Conservation (phyloP, 1,140 invertebrate genomes). For the Drosophila leontia region DNA sequence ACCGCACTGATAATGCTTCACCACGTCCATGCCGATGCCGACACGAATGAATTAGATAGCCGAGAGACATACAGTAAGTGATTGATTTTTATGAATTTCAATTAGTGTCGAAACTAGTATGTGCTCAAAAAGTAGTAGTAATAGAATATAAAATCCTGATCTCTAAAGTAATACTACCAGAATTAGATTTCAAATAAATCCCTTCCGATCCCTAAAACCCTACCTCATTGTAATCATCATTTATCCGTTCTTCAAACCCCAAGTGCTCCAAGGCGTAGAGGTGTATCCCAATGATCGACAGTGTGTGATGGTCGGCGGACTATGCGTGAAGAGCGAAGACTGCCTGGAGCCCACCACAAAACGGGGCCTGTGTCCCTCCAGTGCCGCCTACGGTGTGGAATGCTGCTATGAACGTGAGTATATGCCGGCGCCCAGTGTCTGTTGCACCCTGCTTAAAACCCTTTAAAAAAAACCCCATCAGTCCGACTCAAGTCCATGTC, state of each 20-base stretch:
- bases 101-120: too few species aligned
- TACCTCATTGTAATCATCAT: not conserved
- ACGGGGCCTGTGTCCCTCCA: conserved; percentile 80
- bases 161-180: not conserved
- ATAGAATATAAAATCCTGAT: too few species aligned
- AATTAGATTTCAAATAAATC: not conserved
- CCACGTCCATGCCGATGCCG: conserved; percentile 51
- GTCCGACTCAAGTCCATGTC: conserved; percentile 5
- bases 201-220: not conserved
- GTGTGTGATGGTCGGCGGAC: conserved; percentile 76
- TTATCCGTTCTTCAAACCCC: not conserved
- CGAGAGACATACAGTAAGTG: conserved; percentile 63
- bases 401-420: conserved; percentile 85
- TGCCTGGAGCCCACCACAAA: conserved; percentile 69
- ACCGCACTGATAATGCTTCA: conserved; percentile 47
- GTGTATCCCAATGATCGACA: conserved; percentile 76
- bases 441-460: conserved; percentile 30
- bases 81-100: not conserved
- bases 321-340: conserved; percentile 75
- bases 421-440: not conserved
- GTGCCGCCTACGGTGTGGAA: conserved; percentile 72
- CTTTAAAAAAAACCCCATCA: conserved; percentile 40
- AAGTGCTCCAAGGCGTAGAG: conserved; percentile 77
- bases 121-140: not conserved
- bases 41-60: conserved; percentile 72